Percentiles rank a stretch among this genome's conserved stretches.
These are phyloP conservation scores for Pogonophryne albipinna DNA, from an alignment of 2,797 vertebrate species.

Conservation along the genomic window DNA sequence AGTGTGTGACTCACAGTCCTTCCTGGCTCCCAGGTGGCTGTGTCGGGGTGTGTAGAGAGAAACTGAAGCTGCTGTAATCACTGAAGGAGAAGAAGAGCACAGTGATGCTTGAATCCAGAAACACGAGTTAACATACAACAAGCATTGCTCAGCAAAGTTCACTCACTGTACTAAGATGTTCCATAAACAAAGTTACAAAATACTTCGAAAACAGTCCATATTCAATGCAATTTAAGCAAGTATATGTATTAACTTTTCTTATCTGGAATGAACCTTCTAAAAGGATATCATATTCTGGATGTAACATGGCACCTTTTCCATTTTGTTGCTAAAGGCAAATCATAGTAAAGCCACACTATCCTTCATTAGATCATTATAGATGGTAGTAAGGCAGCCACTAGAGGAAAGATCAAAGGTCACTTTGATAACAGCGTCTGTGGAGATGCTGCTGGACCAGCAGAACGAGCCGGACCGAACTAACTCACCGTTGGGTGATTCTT, in stretches of 20 bases:
- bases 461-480: background rate
- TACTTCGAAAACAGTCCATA: background rate
- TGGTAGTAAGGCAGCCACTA: too few species aligned
- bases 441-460: conserved; percentile 17
- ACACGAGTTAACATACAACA: conserved; percentile 1
- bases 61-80: conserved; percentile 80
- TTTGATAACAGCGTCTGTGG: background rate
- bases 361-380: background rate
- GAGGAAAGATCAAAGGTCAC: conserved; percentile 15
- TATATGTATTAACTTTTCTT: background rate
- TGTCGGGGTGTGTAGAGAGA: conserved; percentile 81
- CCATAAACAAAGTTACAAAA: background rate
- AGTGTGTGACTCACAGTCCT: conserved; percentile 83
- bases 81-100: conserved; percentile 40
- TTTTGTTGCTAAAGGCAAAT: background rate
- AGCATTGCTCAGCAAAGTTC: background rate
- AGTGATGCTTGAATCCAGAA: conserved; percentile 24
- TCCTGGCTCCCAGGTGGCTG: conserved; percentile 80
- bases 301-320: background rate
- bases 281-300: background rate
- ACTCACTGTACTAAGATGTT: background rate
- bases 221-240: background rate
- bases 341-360: background rate
- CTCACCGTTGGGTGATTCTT: conserved; percentile 92
- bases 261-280: background rate